Percentiles rank a stretch among this genome's conserved stretches.
These are phyloP conservation scores for Silurus asotus DNA, from an alignment of 2,113 vertebrate genomes.

Conservation along the genomic window DNA sequence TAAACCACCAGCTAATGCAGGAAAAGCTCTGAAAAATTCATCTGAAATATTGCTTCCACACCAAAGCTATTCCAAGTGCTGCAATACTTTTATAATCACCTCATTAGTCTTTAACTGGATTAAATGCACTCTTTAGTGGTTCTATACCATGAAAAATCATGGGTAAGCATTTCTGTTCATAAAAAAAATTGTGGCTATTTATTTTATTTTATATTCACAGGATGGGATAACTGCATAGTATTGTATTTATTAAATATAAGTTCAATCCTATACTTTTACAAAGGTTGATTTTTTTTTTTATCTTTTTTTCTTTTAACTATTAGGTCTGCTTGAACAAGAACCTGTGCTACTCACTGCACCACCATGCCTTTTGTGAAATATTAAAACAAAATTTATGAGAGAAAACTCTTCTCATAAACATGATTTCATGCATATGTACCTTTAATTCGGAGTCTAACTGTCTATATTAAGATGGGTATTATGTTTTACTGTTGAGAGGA, in stretches of 20 bases:
- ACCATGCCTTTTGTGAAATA: too few species aligned
- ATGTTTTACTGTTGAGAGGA: background rate
- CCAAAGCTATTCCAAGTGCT: background rate
- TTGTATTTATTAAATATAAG: too few species aligned
- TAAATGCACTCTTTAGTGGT: background rate
- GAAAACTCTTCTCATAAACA: too few species aligned
- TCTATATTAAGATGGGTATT: too few species aligned
- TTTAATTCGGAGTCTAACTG: background rate
- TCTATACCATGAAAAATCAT: background rate
- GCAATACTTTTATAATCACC: background rate
- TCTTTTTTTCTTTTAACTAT: too few species aligned
- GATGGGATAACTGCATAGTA: too few species aligned
- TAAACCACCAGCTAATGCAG: background rate
- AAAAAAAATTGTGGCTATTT: background rate
- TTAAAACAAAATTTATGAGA: too few species aligned
- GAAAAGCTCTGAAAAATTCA: background rate
- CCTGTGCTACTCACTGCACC: background rate
- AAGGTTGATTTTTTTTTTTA: too few species aligned
- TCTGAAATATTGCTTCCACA: background rate
- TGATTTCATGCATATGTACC: background rate
- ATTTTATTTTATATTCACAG: too few species aligned
- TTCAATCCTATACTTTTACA: too few species aligned
- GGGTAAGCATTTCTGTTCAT: background rate
- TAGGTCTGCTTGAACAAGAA: background rate
- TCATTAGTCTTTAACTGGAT: background rate